Percentiles rank a stretch among this genome's conserved stretches.
Conservation (phyloP, 2,113 vertebrate genomes). For the Oreochromis niloticus region DNA sequence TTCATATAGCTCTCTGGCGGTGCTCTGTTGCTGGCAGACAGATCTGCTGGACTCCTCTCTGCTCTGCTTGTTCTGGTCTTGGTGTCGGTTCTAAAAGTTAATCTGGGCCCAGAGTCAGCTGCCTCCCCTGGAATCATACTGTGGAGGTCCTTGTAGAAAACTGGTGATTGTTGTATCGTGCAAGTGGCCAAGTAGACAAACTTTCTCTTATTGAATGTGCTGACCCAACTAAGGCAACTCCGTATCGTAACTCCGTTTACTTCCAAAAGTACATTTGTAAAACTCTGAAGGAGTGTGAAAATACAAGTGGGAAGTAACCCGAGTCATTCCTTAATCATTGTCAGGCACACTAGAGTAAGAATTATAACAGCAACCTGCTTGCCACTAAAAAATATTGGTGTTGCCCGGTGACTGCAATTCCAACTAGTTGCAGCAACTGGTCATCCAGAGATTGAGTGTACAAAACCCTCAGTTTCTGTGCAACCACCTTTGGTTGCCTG, state of each 20-base stretch:
- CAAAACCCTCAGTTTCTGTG: neutral
- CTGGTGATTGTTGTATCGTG: neutral
- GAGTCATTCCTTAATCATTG: neutral
- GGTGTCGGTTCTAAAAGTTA: neutral
- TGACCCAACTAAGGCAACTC: neutral
- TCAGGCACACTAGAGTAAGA: neutral
- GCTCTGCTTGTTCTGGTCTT: neutral
- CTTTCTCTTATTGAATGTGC: neutral
- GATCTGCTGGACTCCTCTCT: neutral
- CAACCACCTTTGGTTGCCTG: neutral
- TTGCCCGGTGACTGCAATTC: neutral
- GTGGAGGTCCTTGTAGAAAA: neutral
- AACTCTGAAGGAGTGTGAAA: neutral
- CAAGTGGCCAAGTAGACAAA: neutral
- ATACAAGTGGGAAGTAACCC: neutral
- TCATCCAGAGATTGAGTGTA: neutral
- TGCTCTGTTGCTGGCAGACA: conserved; percentile 9
- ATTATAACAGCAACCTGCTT: neutral
- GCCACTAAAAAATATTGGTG: neutral
- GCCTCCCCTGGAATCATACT: neutral
- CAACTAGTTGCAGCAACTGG: neutral
- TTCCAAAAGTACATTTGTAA: neutral
- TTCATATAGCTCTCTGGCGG: conserved; percentile 19
- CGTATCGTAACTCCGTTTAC: neutral
- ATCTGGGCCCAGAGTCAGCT: conserved; percentile 1